Base-by-base conservation (phyloP, 2,113 vertebrate species). In the Peromyscus maniculatus region DNA sequence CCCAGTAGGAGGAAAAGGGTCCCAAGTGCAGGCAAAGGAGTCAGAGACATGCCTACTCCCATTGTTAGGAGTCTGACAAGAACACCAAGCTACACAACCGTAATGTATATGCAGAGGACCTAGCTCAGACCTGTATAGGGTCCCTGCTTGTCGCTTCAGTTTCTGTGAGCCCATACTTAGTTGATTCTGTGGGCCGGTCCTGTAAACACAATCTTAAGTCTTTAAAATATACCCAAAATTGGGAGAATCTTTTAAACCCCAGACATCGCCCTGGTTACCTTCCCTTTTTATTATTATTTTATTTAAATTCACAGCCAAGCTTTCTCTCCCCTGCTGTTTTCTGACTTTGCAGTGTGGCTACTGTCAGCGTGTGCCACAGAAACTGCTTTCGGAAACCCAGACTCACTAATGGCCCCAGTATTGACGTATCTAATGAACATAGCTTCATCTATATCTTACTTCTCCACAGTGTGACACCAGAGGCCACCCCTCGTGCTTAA, bases 191-290 rank as follows among this genome's bases (percentile, higher is more conserved):
- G 36, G 71, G 71, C n/a, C 8, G 19, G 19, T 72, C 66, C 36
- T 84, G 36, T 52, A 75, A 89, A 90, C 22, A 93, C 31, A 43
- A 28, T 36, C 52, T 87, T 49, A 75, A 13, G 52, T 91, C 74
- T 55, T 94, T 72, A 75, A 95, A 94, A 79, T n/a, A 26, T 21
- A 55, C 66, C 16, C 13, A 90, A 89, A 94, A 93, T 66, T 39
- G 7, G 12, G 12, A 71, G 26, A 22, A 31, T 57, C 91, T 91
- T 67, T 46, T 21, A 19, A 96, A 66, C 59, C 39, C 33, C 55
- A 95, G 77, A 55, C 82, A 80, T 13, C 13, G 55, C 31, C 93
- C 22, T 33, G 13, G 69, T 93, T 75, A 78, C 39, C 74, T 77
- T 84, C 46, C 55, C 62, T n/a, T 82, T 62, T 39, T 62, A 8